Evolutionary conservation across 2,888 invertebrate species (phyloP), one percentile per base, ranked within the genome.

Genomic region (Pimpla rufipes): DNA sequence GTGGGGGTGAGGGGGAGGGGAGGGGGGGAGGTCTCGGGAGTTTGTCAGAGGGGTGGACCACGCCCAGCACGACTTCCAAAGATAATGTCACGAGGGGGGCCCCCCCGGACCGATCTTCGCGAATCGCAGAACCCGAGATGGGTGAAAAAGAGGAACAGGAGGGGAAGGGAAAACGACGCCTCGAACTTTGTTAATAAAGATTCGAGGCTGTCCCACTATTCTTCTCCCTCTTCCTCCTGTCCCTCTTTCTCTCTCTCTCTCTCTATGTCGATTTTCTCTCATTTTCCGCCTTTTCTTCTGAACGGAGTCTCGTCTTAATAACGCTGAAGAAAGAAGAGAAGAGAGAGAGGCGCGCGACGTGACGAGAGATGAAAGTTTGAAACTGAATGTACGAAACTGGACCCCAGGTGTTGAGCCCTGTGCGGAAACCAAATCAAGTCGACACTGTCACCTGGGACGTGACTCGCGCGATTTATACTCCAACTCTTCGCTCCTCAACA

Each of bases 341-440:
- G 57, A 81, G 74, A 55, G 40, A 57, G 35, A n/a, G 37, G 47
- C 55, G 42, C 2, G 52, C 21, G 40, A 77, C 45, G 64, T 42
- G 62, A 73, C 50, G 80, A 83, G n/a, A n/a, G 76, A 79, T 77
- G 45, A 79, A 84, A 85, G 84, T 88, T 89, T 88, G 90, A 89
- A 90, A 87, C 92, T 92, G 92, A 92, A 93, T 93, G 93, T 91
- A 92, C 90, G 90, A 91, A 90, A 90, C 93, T 93, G 93, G 92
- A 93, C 93, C 93, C 93, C 93, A 93, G 93, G 93, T 93, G 93
- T 93, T 93, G 93, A 93, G 93, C 93, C 93, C 93, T 93, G 93
- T 93, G 93, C 93, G 93, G 93, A 91, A 93, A 93, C 93, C 93
- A 93, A 93, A 93, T 93, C 93, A 93, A 93, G 91, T 92, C 92